A percentile compares a stretch with the other conserved stretches of the same genome.
Conservation (phyloP, 2,797 vertebrate species). For the Chelon auratus region DNA sequence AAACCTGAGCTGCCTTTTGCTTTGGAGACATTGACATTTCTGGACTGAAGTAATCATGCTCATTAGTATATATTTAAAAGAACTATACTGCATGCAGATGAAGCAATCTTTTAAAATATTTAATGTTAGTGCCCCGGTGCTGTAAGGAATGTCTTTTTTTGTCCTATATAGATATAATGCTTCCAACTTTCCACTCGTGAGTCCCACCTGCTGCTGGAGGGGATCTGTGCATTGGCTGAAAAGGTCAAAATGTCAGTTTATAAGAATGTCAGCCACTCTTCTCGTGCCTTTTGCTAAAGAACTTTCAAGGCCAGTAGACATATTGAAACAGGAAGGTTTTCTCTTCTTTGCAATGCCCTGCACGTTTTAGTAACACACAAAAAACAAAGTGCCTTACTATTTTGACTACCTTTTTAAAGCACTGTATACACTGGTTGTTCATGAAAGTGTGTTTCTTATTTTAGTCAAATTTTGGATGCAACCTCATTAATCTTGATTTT, state of each 20-base stretch:
- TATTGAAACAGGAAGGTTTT: neutral
- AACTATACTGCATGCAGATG: neutral
- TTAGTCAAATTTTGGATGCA: neutral
- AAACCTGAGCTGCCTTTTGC: slow-evolving; percentile 23
- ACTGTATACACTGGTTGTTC: no score
- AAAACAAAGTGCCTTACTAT: neutral
- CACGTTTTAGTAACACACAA: neutral
- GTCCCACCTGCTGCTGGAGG: slow-evolving; percentile 38
- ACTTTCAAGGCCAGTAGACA: neutral
- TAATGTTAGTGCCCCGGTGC: neutral
- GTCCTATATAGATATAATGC: neutral
- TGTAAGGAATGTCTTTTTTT: neutral
- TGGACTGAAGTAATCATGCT: neutral
- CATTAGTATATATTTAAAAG: neutral
- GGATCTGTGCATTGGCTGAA: slow-evolving; percentile 5
- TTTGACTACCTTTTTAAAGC: neutral
- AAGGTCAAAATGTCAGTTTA: slow-evolving; percentile 59
- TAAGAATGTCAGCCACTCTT: slow-evolving; percentile 30
- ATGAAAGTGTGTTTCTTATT: no score
- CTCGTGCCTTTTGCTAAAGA: neutral
- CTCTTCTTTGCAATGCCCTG: neutral
- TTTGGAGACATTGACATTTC: slow-evolving; percentile 6
- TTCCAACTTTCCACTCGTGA: neutral
- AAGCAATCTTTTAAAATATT: neutral
- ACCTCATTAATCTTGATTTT: neutral